A percentile compares a stretch with the other conserved stretches of the same genome.
These are phyloP conservation scores for Hoplodrina blanda DNA, from an alignment of 2,888 invertebrate genomes.

Conservation along the genomic window DNA sequence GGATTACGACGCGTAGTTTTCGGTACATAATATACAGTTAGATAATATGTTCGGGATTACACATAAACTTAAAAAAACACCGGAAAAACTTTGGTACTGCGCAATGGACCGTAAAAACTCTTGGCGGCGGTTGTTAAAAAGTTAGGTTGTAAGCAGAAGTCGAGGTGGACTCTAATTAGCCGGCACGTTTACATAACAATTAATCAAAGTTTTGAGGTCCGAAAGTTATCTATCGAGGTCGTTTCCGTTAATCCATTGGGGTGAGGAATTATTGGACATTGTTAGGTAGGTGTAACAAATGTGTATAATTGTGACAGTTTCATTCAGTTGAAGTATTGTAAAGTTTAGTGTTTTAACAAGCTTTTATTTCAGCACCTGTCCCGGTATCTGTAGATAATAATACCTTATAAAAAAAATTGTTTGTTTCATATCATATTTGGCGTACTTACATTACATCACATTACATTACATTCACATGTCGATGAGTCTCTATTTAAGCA, in stretches of 20 bases:
- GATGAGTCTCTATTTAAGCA: no score
- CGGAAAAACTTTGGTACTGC: slow-evolving; percentile 18
- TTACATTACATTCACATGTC: no score
- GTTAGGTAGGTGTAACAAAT: neutral
- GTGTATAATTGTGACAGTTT: neutral
- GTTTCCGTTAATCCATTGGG: slow-evolving; percentile 21
- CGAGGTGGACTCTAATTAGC: slow-evolving; percentile 54
- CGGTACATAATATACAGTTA: no score
- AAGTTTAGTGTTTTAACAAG: no score
- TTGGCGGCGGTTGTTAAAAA: slow-evolving; percentile 49
- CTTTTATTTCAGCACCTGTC: no score
- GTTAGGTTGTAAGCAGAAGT: slow-evolving; percentile 45
- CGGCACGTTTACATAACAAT: slow-evolving; percentile 48
- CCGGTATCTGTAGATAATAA: no score
- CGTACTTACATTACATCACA: no score
- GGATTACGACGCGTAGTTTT: no score
- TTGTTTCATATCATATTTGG: no score
- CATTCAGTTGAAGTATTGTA: no score
- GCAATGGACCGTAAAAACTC: slow-evolving; percentile 38
- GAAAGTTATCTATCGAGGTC: slow-evolving; percentile 43
- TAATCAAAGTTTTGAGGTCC: slow-evolving; percentile 51
- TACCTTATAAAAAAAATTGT: no score
- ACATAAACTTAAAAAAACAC: neutral
- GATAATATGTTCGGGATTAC: no score
- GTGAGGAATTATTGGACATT: neutral